Percentiles rank a stretch among this genome's conserved stretches.
These are phyloP conservation scores for Ctenicera cuprea DNA, from an alignment of 2,888 invertebrate genomes.

Conservation along the genomic window DNA sequence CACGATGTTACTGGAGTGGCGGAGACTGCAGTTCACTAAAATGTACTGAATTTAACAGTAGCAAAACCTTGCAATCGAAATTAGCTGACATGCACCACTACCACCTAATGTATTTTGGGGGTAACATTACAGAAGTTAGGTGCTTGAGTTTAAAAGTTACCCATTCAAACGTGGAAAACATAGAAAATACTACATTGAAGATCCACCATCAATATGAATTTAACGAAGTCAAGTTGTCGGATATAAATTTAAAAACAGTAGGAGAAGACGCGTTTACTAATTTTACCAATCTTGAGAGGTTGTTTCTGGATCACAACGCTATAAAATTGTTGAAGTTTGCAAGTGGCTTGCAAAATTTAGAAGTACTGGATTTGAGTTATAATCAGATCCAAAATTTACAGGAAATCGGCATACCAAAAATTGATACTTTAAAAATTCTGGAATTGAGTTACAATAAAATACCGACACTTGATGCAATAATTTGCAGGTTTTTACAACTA, in stretches of 20 bases:
- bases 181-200: slow-evolving; percentile 6
- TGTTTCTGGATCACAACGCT: slow-evolving; percentile 12
- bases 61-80: background rate
- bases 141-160: slow-evolving; percentile 27
- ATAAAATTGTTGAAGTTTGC: slow-evolving; percentile 68
- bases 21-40: slow-evolving; percentile 24
- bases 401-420: too few relatives aligned
- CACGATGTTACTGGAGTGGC: slow-evolving; percentile 20
- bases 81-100: background rate
- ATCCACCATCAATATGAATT: background rate
- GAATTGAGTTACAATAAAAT: slow-evolving; percentile 25
- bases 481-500: slow-evolving; percentile 10
- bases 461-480: background rate
- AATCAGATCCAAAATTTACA: slow-evolving; percentile 57
- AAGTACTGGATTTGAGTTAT: slow-evolving; percentile 65
- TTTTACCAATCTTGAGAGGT: background rate
- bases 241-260: background rate
- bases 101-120: background rate
- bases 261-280: background rate
- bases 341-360: slow-evolving; percentile 64
- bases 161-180: slow-evolving; percentile 9
- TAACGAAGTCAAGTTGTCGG: background rate
- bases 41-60: slow-evolving; percentile 20
- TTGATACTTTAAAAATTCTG: slow-evolving; percentile 1
- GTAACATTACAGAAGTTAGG: background rate